These are phyloP conservation scores for Clarias gariepinus DNA, from an alignment of 2,113 vertebrate species.

Conservation along the genomic window DNA sequence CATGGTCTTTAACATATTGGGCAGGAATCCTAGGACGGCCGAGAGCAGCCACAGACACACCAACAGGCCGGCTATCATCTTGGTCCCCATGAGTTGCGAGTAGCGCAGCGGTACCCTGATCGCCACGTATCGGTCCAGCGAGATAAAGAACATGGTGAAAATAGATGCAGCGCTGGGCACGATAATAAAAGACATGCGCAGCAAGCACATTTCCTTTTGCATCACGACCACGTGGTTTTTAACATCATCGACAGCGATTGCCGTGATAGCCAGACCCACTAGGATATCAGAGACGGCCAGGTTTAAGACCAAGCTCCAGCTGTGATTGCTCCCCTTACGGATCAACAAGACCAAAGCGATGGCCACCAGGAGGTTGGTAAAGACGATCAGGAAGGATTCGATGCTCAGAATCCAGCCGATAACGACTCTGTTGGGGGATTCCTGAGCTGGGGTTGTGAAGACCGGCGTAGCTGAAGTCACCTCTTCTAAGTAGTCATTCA, in stretches of 20 bases:
- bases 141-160: conserved; percentile 83
- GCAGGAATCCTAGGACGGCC: conserved; percentile 78
- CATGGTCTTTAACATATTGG: conserved; percentile 70
- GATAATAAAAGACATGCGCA: conserved; percentile 82
- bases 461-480: conserved; percentile 1
- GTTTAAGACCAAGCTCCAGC: conserved; percentile 86
- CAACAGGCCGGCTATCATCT: conserved; percentile 61
- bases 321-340: conserved; percentile 71
- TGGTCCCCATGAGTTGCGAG: conserved; percentile 70
- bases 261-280: conserved; percentile 80
- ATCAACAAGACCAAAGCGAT: conserved; percentile 74
- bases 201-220: conserved; percentile 72
- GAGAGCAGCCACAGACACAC: conserved; percentile 77
- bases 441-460: conserved; percentile 23
- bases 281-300: conserved; percentile 81
- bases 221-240: conserved; percentile 53
- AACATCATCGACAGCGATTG: conserved; percentile 77
- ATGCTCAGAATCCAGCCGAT: conserved; percentile 75
- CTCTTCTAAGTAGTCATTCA: neutral
- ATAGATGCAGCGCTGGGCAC: conserved; percentile 83
- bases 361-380: conserved; percentile 76
- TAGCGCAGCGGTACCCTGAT: conserved; percentile 86
- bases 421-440: conserved; percentile 28
- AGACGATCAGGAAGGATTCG: conserved; percentile 81
- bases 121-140: conserved; percentile 87